phyloP scores from a whole-genome alignment of 2,797 vertebrate species.

The Mormyrus hasselquistii region DNA sequence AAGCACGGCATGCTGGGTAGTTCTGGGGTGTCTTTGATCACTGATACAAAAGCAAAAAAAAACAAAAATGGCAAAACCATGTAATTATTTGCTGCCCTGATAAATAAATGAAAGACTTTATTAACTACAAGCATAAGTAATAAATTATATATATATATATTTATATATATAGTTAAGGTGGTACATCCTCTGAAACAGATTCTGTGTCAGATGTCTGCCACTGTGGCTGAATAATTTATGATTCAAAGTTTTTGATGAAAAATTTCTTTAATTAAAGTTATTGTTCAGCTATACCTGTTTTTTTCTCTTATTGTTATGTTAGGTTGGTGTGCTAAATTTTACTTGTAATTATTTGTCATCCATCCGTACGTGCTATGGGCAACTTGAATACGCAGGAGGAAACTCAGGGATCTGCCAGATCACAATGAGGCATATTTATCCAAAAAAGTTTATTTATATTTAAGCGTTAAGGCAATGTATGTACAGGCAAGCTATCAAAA shows the following conservation, averaged over 20 bases:
- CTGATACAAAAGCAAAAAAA: background rate
- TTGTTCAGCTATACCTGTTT: background rate
- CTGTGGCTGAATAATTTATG: conserved; percentile 22
- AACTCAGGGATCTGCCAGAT: background rate
- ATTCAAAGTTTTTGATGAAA: conserved; percentile 15
- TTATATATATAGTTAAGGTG: background rate
- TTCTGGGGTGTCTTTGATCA: background rate
- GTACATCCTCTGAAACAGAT: background rate
- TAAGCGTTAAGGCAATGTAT: background rate
- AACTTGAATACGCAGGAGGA: background rate
- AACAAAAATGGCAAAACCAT: background rate
- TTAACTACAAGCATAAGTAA: conserved; percentile 15
- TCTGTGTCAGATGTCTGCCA: conserved; percentile 7
- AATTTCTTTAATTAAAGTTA: conserved; percentile 9
- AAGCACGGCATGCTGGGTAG: background rate
- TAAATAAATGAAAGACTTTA: conserved; percentile 20
- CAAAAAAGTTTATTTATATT: conserved; percentile 8
- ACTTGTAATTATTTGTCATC: background rate
- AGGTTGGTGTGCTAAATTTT: background rate
- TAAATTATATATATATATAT: background rate
- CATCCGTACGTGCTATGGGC: background rate
- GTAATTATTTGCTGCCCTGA: background rate
- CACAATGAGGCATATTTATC: background rate
- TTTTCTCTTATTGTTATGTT: background rate
- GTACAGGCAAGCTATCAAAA: background rate